A percentile compares a stretch with the other conserved stretches of the same genome.
phyloP scores from a whole-genome alignment of 2,888 invertebrate species.

The Ormyrus thymus region DNA sequence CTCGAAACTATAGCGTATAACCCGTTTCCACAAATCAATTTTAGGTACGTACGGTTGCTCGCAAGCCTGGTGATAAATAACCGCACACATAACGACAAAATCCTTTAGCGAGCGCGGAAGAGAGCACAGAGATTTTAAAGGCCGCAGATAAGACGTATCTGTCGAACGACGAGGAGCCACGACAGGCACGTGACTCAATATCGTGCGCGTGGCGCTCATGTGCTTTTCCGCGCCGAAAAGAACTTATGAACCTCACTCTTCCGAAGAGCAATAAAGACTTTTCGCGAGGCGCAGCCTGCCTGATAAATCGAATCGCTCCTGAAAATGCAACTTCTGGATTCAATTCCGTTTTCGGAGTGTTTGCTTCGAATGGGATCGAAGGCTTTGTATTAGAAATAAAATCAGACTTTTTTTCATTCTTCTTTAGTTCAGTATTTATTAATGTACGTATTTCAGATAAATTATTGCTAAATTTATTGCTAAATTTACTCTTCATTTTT shows the following conservation, averaged over 20 bases:
- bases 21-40: slow-evolving; percentile 22
- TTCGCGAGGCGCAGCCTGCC: background rate
- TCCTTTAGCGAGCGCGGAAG: background rate
- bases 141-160: background rate
- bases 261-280: background rate
- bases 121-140: background rate
- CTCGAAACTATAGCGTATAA: slow-evolving; percentile 9
- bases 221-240: background rate
- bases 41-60: background rate
- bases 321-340: background rate
- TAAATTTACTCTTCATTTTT: too few relatives aligned
- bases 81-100: slow-evolving; percentile 13
- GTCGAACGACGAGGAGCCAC: background rate
- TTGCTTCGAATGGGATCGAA: too few relatives aligned
- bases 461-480: too few relatives aligned
- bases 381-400: too few relatives aligned
- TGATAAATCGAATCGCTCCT: background rate
- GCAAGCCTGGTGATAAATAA: background rate
- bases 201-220: background rate
- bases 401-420: too few relatives aligned
- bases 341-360: too few relatives aligned
- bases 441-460: too few relatives aligned
- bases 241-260: background rate
- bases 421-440: too few relatives aligned
- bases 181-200: background rate